Evolutionary conservation across 2,113 vertebrate species (phyloP).

Genomic region (Illadopsis cleaveri): DNA sequence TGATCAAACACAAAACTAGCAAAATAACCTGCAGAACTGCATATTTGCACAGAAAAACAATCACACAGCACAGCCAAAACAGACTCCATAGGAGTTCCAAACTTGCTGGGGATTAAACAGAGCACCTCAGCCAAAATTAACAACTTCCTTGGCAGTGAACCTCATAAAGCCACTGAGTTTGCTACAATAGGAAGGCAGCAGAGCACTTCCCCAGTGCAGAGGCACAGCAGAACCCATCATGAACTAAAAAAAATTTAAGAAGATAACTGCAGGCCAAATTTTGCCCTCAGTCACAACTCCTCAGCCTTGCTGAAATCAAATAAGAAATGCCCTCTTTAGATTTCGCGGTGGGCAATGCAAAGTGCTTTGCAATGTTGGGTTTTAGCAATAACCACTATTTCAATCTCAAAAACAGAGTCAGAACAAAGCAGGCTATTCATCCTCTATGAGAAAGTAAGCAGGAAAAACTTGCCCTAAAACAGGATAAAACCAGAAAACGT

Average conservation of each 20-base stretch:
- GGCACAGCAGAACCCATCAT: background rate
- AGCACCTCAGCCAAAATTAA: constrained; percentile 52
- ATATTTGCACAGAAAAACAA: constrained; percentile 43
- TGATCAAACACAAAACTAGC: background rate
- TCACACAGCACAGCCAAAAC: constrained; percentile 12
- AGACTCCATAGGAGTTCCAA: constrained; percentile 11
- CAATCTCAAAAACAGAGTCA: background rate
- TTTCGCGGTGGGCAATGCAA: background rate
- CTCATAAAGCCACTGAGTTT: background rate
- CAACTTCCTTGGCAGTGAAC: constrained; percentile 36
- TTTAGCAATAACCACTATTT: background rate
- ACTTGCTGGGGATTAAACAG: constrained; percentile 12
- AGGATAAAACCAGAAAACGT: background rate
- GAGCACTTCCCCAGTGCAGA: background rate
- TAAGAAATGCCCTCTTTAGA: background rate
- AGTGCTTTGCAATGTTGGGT: background rate
- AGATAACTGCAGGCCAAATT: background rate
- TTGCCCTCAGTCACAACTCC: background rate
- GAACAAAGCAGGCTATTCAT: background rate
- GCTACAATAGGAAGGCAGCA: background rate
- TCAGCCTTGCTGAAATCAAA: background rate
- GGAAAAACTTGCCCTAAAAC: background rate
- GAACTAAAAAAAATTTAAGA: background rate
- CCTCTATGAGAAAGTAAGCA: background rate
- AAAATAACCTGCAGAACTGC: constrained; percentile 35